Evolutionary conservation across 2,797 vertebrate species (phyloP).

Genomic region (Tapirus indicus): DNA sequence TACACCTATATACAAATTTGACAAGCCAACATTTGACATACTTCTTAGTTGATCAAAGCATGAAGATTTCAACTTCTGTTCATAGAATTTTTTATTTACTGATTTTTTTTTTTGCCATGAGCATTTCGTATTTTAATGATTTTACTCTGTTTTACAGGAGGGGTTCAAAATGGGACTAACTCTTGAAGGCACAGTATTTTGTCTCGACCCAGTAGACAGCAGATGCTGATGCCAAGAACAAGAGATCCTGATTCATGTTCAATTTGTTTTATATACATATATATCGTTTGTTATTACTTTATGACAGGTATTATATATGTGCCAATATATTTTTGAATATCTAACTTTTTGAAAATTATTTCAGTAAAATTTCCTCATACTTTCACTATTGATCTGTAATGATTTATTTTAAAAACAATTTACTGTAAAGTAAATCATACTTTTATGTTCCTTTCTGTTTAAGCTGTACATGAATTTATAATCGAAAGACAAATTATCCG

Average conservation of each 20-base stretch:
- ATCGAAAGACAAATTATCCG: slow-evolving; percentile 31
- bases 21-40: not conserved
- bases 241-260: slow-evolving; percentile 50
- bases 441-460: slow-evolving; percentile 76
- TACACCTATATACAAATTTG: not conserved
- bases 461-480: slow-evolving; percentile 18
- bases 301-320: slow-evolving; percentile 79
- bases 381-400: slow-evolving; percentile 78
- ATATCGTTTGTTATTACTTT: slow-evolving; percentile 48
- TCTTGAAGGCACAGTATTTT: slow-evolving; percentile 98
- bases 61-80: slow-evolving; percentile 37
- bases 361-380: slow-evolving; percentile 78
- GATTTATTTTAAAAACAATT: slow-evolving; percentile 81
- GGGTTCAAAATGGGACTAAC: slow-evolving; percentile 99
- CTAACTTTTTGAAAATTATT: slow-evolving; percentile 82
- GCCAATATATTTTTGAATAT: slow-evolving; percentile 86
- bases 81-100: not conserved
- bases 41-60: slow-evolving; percentile 7
- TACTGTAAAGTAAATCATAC: slow-evolving; percentile 76
- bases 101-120: not conserved
- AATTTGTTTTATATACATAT: slow-evolving; percentile 61
- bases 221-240: slow-evolving; percentile 94
- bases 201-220: slow-evolving; percentile 96
- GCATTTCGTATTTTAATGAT: slow-evolving; percentile 39
- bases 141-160: slow-evolving; percentile 93